Percentiles rank a stretch among this genome's conserved stretches.
Evolutionary conservation across 2,113 vertebrate species (phyloP).

Genomic region (Otis tarda): DNA sequence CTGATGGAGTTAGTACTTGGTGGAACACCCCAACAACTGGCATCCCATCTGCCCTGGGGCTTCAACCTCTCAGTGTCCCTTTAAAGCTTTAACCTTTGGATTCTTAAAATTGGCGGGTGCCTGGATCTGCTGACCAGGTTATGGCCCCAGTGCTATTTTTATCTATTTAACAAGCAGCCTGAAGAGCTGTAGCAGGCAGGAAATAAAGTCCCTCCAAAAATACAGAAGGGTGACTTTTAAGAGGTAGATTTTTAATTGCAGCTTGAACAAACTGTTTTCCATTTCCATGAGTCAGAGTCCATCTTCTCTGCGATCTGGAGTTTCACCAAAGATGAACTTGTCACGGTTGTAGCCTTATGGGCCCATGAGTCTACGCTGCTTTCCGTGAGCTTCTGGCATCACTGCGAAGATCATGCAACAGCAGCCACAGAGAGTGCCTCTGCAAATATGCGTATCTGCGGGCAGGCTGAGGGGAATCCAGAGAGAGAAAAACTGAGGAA

Average conservation of each 20-base stretch:
- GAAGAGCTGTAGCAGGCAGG: slow-evolving; percentile 4
- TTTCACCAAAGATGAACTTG: neutral
- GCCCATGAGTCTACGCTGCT: neutral
- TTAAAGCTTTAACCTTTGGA: neutral
- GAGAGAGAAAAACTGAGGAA: slow-evolving; percentile 36
- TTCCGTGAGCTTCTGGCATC: neutral
- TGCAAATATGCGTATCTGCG: neutral
- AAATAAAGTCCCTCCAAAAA: slow-evolving; percentile 27
- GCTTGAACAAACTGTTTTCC: neutral
- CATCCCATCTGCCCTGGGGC: neutral
- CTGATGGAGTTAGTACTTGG: neutral
- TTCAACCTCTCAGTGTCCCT: neutral
- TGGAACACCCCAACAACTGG: neutral
- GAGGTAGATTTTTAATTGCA: slow-evolving; percentile 22
- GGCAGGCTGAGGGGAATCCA: neutral
- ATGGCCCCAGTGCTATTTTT: neutral
- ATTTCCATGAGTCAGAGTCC: neutral
- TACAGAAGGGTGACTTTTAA: neutral
- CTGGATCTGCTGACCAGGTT: neutral
- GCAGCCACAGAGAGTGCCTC: neutral
- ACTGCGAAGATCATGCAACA: neutral
- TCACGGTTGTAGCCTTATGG: neutral
- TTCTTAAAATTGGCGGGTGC: neutral
- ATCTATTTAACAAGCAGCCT: slow-evolving; percentile 13
- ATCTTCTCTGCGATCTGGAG: neutral